Percentiles rank a stretch among this genome's conserved stretches.
These are phyloP conservation scores for Sitta europaea DNA, from an alignment of 2,113 vertebrate genomes.

Conservation along the genomic window DNA sequence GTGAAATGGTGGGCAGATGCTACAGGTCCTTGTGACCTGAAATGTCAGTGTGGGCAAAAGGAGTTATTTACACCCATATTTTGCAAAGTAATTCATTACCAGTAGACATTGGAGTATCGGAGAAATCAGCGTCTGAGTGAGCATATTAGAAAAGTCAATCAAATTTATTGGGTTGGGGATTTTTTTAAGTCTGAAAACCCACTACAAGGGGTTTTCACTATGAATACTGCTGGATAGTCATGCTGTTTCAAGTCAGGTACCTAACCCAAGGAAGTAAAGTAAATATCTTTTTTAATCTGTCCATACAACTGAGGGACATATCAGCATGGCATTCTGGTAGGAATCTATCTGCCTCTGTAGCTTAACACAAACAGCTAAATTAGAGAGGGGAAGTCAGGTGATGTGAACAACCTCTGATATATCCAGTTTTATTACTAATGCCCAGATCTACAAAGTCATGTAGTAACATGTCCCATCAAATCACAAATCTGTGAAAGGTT, in stretches of 20 bases:
- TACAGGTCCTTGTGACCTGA: not conserved
- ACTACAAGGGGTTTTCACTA: not conserved
- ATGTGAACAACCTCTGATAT: not conserved
- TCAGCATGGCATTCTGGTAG: not conserved
- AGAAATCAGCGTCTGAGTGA: not conserved
- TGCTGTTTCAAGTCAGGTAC: not conserved
- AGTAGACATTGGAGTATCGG: not conserved
- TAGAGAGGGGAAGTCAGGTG: not conserved
- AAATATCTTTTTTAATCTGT: not conserved
- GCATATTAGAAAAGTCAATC: not conserved
- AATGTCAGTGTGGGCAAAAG: not conserved
- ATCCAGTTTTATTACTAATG: not conserved
- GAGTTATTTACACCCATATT: not conserved
- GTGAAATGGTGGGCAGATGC: not conserved
- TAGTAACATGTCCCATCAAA: not conserved
- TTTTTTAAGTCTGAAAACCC: not conserved
- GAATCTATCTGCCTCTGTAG: not conserved
- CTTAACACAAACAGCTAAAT: not conserved
- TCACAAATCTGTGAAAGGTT: not conserved
- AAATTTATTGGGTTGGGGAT: not conserved
- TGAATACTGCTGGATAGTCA: not conserved
- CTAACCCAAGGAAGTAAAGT: not conserved
- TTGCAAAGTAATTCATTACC: not conserved
- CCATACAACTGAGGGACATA: not conserved
- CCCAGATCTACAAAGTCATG: not conserved